phyloP scores from a whole-genome alignment of 2,113 vertebrate genomes.

The Microcebus jonahi region DNA sequence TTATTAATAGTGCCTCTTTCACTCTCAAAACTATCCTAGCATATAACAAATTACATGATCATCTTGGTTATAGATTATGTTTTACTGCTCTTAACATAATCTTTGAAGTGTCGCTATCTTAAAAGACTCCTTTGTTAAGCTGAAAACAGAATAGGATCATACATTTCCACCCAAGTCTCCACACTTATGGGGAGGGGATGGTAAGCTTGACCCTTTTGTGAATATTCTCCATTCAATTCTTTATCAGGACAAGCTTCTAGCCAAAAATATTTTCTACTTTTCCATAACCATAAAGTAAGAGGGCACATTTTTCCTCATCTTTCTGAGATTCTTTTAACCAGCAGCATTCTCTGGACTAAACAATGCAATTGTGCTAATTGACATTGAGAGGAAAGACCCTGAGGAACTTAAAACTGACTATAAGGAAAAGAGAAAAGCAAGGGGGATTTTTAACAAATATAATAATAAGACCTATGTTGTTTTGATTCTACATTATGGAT shows the following conservation, averaged over 20 bases:
- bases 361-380: neutral
- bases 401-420: neutral
- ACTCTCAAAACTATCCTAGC: neutral
- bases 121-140: neutral
- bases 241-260: neutral
- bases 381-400: neutral
- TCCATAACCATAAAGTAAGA: neutral
- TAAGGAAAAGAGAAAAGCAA: neutral
- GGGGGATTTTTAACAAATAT: neutral
- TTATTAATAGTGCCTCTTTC: neutral
- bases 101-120: neutral
- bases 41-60: neutral
- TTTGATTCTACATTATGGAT: neutral
- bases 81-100: neutral
- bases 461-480: neutral
- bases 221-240: neutral
- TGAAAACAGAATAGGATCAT: neutral
- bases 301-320: neutral
- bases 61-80: neutral
- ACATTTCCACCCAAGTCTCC: neutral
- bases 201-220: neutral
- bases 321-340: neutral
- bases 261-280: neutral
- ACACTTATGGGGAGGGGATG: neutral
- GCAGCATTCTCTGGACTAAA: neutral